Conservation (phyloP, 1,140 invertebrate genomes). For the Drosophila pruinosa region DNA sequence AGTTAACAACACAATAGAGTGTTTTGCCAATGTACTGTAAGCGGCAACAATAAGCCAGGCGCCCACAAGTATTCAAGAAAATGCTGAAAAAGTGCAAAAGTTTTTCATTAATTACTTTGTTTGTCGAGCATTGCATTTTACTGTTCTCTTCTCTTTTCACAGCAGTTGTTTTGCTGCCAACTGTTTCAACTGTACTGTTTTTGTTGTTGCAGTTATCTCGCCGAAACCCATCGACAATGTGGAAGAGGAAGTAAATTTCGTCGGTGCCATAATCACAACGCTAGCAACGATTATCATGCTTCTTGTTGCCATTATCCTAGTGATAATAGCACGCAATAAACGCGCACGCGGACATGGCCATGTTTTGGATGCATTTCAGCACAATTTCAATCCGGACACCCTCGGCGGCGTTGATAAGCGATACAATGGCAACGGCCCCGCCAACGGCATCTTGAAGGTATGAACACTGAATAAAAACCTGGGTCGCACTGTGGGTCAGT, state of each 20-base stretch:
- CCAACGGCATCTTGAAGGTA: slow-evolving; percentile 84
- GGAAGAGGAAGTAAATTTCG: slow-evolving; percentile 86
- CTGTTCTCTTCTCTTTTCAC: slow-evolving; percentile 2
- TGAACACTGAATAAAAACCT: slow-evolving; percentile 21
- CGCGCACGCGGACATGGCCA: slow-evolving; percentile 85
- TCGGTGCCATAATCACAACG: slow-evolving; percentile 90
- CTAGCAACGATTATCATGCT: slow-evolving; percentile 89
- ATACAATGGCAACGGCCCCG: slow-evolving; percentile 60
- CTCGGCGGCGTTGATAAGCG: slow-evolving; percentile 83
- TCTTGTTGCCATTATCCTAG: slow-evolving; percentile 87
- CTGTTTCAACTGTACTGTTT: slow-evolving; percentile 1
- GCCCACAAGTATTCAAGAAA: not conserved
- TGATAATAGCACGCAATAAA: slow-evolving; percentile 88
- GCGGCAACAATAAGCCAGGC: slow-evolving; percentile 29
- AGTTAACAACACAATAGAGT: slow-evolving; percentile 32
- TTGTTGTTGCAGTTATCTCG: slow-evolving; percentile 67
- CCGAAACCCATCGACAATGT: slow-evolving; percentile 82
- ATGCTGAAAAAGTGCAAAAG: slow-evolving; percentile 16
- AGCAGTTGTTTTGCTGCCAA: not conserved
- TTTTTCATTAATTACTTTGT: slow-evolving; percentile 25
- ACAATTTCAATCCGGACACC: slow-evolving; percentile 81
- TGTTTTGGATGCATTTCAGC: slow-evolving; percentile 82
- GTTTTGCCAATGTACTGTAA: slow-evolving; percentile 28
- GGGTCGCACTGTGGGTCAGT: slow-evolving; percentile 13
- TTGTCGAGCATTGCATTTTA: not conserved